A percentile compares a stretch with the other conserved stretches of the same genome.
These are phyloP conservation scores for Sisor rabdophorus DNA, from an alignment of 2,113 vertebrate genomes.

Conservation along the genomic window DNA sequence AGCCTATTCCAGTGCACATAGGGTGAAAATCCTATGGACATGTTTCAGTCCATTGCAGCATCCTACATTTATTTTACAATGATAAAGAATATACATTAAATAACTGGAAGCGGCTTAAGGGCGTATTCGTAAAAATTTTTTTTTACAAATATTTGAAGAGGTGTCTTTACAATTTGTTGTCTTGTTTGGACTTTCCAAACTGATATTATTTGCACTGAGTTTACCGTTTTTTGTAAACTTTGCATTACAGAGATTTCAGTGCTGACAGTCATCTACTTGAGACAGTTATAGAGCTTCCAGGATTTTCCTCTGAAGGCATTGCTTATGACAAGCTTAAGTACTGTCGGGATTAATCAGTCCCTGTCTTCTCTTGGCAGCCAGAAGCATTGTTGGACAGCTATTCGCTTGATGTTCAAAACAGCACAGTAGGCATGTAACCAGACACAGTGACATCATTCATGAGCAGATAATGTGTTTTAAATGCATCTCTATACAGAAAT, in stretches of 20 bases:
- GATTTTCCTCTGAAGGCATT: slow-evolving; percentile 5
- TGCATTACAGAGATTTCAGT: slow-evolving; percentile 26
- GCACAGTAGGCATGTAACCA: not conserved
- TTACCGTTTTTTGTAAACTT: not conserved
- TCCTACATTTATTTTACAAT: too few relatives aligned
- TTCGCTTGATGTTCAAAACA: slow-evolving; percentile 13
- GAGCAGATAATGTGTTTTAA: not conserved
- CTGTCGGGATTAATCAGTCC: slow-evolving; percentile 14
- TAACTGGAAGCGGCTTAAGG: too few relatives aligned
- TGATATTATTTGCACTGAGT: too few relatives aligned
- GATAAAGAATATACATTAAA: too few relatives aligned
- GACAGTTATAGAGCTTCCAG: slow-evolving; percentile 25
- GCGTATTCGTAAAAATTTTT: too few relatives aligned
- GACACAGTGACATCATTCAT: not conserved
- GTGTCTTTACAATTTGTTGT: too few relatives aligned
- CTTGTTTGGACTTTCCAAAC: too few relatives aligned
- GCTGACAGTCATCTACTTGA: slow-evolving; percentile 33
- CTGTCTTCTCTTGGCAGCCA: slow-evolving; percentile 1
- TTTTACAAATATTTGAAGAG: too few relatives aligned
- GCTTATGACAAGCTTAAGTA: slow-evolving; percentile 33
- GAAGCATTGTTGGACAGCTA: slow-evolving; percentile 10
- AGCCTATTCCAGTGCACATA: too few relatives aligned
- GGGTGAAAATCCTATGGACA: too few relatives aligned
- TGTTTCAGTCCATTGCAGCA: too few relatives aligned
- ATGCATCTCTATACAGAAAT: not conserved